Conservation (phyloP, 2,797 vertebrate genomes). For the Lithobates sylvaticus region DNA sequence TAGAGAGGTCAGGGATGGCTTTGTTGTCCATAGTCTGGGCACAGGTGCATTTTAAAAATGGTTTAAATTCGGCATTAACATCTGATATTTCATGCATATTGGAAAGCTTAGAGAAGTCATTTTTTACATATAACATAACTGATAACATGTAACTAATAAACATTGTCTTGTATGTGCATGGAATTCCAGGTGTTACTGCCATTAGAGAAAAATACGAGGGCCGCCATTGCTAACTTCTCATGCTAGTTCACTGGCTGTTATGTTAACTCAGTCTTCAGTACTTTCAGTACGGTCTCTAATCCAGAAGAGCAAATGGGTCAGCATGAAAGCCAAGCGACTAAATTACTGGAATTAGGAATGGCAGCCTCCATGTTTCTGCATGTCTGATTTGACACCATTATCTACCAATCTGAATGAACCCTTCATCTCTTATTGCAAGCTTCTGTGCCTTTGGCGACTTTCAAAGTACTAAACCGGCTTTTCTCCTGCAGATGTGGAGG, state of each 20-base stretch:
- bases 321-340: neutral
- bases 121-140: too few species aligned
- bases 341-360: neutral
- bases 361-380: neutral
- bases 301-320: too few species aligned
- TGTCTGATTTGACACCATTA: neutral
- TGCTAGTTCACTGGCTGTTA: neutral
- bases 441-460: slow-evolving; percentile 25
- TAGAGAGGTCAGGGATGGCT: too few species aligned
- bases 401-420: neutral
- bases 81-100: too few species aligned
- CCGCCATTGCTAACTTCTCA: neutral
- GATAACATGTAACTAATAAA: neutral
- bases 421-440: slow-evolving; percentile 22
- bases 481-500: slow-evolving; percentile 99
- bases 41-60: too few species aligned
- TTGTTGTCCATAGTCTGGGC: too few species aligned
- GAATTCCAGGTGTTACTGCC: neutral
- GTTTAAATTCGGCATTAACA: too few species aligned
- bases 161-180: neutral
- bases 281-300: neutral
- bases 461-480: slow-evolving; percentile 81
- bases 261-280: neutral
- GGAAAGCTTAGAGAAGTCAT: too few species aligned
- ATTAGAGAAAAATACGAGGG: neutral